phyloP scores from a whole-genome alignment of 2,113 vertebrate genomes.

The Nanorana parkeri region DNA sequence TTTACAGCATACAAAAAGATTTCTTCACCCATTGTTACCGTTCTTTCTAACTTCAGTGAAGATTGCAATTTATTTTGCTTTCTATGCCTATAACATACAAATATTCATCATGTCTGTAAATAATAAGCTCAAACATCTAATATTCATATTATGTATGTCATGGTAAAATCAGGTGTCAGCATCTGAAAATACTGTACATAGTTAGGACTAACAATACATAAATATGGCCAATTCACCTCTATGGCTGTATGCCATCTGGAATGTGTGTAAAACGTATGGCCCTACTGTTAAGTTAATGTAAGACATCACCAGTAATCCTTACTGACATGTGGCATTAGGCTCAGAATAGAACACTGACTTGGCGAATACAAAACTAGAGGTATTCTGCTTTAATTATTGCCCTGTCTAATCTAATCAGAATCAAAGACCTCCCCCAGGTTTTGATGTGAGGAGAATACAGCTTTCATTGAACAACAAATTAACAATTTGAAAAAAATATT shows the following conservation, averaged over 20 bases:
- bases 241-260: not conserved
- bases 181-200: too few relatives aligned
- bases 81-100: too few relatives aligned
- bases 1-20: too few relatives aligned
- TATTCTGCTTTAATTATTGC: slow-evolving; percentile 19
- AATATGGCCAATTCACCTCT: too few relatives aligned
- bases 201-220: too few relatives aligned
- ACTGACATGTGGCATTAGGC: slow-evolving; percentile 1
- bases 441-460: not conserved
- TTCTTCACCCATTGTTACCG: too few relatives aligned
- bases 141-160: too few relatives aligned
- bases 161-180: too few relatives aligned
- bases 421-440: not conserved
- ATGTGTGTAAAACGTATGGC: not conserved
- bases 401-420: slow-evolving; percentile 17
- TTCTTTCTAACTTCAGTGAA: too few relatives aligned
- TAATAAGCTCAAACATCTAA: too few relatives aligned
- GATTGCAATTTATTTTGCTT: too few relatives aligned
- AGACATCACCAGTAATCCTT: not conserved
- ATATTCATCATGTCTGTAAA: too few relatives aligned
- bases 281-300: slow-evolving; percentile 13
- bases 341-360: not conserved
- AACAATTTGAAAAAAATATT: not conserved
- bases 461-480: slow-evolving; percentile 11
- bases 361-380: not conserved